Evolutionary conservation across 2,797 vertebrate genomes (phyloP).

Genomic region (Carapus acus): DNA sequence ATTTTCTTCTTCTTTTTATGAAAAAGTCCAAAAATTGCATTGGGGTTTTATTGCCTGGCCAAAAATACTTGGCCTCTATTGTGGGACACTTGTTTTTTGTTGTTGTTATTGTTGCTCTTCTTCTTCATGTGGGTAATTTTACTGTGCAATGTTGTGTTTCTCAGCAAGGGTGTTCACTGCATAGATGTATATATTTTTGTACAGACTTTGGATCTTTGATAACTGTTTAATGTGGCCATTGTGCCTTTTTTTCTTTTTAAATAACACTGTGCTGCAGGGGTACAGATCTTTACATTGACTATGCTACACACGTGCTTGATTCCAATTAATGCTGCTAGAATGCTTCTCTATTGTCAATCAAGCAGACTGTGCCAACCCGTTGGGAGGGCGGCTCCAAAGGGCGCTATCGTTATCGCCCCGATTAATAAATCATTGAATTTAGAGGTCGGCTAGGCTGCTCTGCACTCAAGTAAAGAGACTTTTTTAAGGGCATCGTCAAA

Average conservation of each 20-base stretch:
- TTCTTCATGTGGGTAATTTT: slow-evolving; percentile 53
- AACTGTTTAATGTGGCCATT: slow-evolving; percentile 43
- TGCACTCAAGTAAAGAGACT: slow-evolving; percentile 24
- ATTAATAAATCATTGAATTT: slow-evolving; percentile 12
- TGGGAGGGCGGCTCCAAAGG: slow-evolving; percentile 44
- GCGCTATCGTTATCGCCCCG: slow-evolving; percentile 43
- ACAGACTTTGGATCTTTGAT: slow-evolving; percentile 41
- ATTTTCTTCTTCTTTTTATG: no score
- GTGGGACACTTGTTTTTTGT: slow-evolving; percentile 35
- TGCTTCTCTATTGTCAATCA: slow-evolving; percentile 55
- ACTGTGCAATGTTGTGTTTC: slow-evolving; percentile 69
- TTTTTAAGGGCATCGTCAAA: slow-evolving; percentile 37
- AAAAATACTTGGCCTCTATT: slow-evolving; percentile 34
- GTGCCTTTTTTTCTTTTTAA: slow-evolving; percentile 65
- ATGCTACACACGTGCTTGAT: slow-evolving; percentile 65
- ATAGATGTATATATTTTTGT: slow-evolving; percentile 61
- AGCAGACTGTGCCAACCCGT: slow-evolving; percentile 30
- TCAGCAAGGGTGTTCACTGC: slow-evolving; percentile 53
- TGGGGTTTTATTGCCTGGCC: slow-evolving; percentile 26
- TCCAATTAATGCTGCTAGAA: slow-evolving; percentile 67
- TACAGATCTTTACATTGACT: slow-evolving; percentile 49
- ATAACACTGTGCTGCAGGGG: slow-evolving; percentile 52
- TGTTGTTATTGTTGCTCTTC: no score
- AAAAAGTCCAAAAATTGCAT: slow-evolving; percentile 48
- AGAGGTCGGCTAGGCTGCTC: slow-evolving; percentile 27